phyloP scores from a whole-genome alignment of 2,113 vertebrate species.

The Meleagris gallopavo region DNA sequence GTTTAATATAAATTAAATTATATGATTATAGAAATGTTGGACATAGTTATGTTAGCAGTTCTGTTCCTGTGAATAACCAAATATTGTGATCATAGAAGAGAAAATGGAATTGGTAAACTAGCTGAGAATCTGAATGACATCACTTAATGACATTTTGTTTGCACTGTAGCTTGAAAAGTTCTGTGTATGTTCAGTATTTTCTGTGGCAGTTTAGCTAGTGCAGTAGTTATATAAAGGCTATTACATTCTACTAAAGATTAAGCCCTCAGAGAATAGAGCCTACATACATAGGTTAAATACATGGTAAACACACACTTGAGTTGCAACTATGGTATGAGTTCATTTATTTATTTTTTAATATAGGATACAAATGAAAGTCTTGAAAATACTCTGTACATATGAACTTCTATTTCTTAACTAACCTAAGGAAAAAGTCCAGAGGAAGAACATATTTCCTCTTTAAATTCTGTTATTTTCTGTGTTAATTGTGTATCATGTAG shows the following conservation, averaged over 20 bases:
- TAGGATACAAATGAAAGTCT: not conserved
- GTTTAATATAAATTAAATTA: not conserved
- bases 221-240: not conserved
- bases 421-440: not conserved
- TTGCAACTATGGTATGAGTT: not conserved
- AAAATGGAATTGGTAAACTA: not conserved
- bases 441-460: not conserved
- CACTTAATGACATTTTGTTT: not conserved
- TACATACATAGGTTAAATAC: not conserved
- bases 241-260: not conserved
- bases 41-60: not conserved
- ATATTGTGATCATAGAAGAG: not conserved
- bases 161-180: not conserved
- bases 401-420: not conserved
- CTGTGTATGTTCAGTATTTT: not conserved
- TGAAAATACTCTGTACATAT: not conserved
- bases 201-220: not conserved
- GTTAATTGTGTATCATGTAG: not conserved
- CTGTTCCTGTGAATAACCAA: not conserved
- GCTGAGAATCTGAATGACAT: not conserved
- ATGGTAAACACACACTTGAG: not conserved
- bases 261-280: not conserved
- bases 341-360: not conserved
- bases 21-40: not conserved
- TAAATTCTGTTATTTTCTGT: not conserved